Base-by-base conservation (phyloP, 2,888 invertebrate species). In the Eutolmus rufibarbis region DNA sequence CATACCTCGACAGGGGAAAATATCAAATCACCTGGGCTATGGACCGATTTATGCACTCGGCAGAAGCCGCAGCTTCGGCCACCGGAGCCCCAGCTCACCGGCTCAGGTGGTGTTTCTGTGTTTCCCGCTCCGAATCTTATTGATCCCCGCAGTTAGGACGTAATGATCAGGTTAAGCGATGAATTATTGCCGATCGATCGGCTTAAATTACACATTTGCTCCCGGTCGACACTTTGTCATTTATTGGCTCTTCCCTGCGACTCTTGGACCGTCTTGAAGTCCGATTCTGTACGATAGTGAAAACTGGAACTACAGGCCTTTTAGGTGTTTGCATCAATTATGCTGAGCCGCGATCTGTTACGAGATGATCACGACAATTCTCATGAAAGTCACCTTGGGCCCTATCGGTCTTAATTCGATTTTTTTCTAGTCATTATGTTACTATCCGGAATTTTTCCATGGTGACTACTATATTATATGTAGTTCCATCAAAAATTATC, bases 121-220 rank as follows among this genome's bases (percentile, higher is more conserved):
- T 66, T 66, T 66, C 66, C 66, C 66, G 23, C 79, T 79, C 28
- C 79, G 74, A 76, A 23, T 84, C 74, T 84, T 84, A 84, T 84
- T 84, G 84, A 84, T 84, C 84, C 31, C 74, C 19, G 66, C 37
- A 84, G 84, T 84, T 84, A 84, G 66, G 84, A 37, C 66, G 84
- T 84, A 84, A 84, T 84, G 84, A 84, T 84, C 84, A n/a, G 84
- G 84, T 84, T 84, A 84, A 84, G 74, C 84, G 84, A 57, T 84
- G 84, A 84, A 84, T 84, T 84, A 84, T 84, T 84, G 40, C 84
- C 84, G 84, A 84, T 84, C 84, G 84, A 84, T 84, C 84, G 84
- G 57, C 66, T 84, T 84, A 84, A 84, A 84, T 84, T 84, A 84
- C 84, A 84, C 74, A 84, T 84, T 84, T 43, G 34, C 34, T 57